A percentile compares a stretch with the other conserved stretches of the same genome.
phyloP scores from a whole-genome alignment of 2,797 vertebrate genomes.

The Lagocephalus sceleratus region DNA sequence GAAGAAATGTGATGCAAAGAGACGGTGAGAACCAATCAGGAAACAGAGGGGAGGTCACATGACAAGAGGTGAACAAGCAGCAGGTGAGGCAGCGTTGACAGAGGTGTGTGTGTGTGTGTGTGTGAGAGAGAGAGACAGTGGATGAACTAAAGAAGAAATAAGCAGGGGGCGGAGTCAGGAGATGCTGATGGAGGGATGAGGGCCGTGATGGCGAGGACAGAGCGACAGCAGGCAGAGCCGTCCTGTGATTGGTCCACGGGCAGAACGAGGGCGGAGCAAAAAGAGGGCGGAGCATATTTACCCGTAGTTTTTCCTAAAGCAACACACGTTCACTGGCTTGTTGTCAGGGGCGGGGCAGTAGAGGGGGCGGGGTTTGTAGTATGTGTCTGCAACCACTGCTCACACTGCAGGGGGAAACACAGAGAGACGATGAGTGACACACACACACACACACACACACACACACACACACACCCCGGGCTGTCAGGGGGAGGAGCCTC shows the following conservation, averaged over 20 bases:
- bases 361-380: slow-evolving; percentile 58
- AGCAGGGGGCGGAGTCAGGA: neutral
- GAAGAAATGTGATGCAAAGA: neutral
- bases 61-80: too few relatives aligned
- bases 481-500: neutral
- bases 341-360: slow-evolving; percentile 37
- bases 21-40: too few relatives aligned
- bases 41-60: too few relatives aligned
- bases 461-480: neutral
- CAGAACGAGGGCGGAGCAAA: slow-evolving; percentile 8
- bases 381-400: slow-evolving; percentile 64
- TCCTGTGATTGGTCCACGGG: slow-evolving; percentile 5
- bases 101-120: neutral
- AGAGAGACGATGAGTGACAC: slow-evolving; percentile 56
- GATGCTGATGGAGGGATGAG: slow-evolving; percentile 7
- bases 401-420: slow-evolving; percentile 66
- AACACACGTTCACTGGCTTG: slow-evolving; percentile 38
- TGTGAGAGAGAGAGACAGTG: neutral
- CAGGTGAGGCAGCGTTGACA: slow-evolving; percentile 6
- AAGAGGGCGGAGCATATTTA: slow-evolving; percentile 61
- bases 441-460: neutral
- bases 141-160: neutral
- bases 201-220: slow-evolving; percentile 8
- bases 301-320: slow-evolving; percentile 56
- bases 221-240: neutral